Evolutionary conservation across 2,888 invertebrate species (phyloP), one percentile per base, ranked within the genome.

Genomic region (Cryptocephalus primarius): DNA sequence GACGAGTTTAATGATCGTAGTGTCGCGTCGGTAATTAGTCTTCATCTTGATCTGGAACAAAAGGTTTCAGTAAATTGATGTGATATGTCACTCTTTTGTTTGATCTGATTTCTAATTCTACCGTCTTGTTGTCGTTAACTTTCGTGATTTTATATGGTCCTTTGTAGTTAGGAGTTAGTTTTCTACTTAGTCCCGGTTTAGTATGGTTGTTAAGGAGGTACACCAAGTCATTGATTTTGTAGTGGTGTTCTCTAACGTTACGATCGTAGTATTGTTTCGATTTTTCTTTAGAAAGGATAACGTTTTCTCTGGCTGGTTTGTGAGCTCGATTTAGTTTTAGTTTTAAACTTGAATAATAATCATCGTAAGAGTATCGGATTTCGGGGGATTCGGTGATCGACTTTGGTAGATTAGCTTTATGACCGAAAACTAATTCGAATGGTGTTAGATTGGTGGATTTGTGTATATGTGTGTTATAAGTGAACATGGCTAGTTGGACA

Each of bases 391-490:
- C 50, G 9, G 48, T 51, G 34, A 65, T 48, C 43, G 50, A 52
- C 45, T 52, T 51, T 39, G 59, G 60, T 46, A 60, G 39, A 32
- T 47, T 44, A 8, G 60, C 48, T 54, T 62, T 61, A 34, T 50
- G 11, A 33, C 63, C 63, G 46, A 60, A 64, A 10, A 64, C 38
- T 49, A 64, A 53, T 58, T 65, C 60, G 46, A 54, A 56, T 13
- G 64, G 63, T 14, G 61, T 56, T 39, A 58, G 63, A 10, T 61
- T 52, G 1, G 63, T 66, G 8, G 60, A 54, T 6, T 51, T 53
- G 52, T 68, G 64, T 12, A 53, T 45, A 31, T 52, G 49, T 3
- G 61, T 59, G 42, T 64, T 63, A 45, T 65, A 64, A 0, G 62
- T 57, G 43, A 63, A 61, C 57, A 39, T 39, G 3, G 60, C 61